phyloP scores from a whole-genome alignment of 2,113 vertebrate species.

The Phyllopteryx taeniolatus region DNA sequence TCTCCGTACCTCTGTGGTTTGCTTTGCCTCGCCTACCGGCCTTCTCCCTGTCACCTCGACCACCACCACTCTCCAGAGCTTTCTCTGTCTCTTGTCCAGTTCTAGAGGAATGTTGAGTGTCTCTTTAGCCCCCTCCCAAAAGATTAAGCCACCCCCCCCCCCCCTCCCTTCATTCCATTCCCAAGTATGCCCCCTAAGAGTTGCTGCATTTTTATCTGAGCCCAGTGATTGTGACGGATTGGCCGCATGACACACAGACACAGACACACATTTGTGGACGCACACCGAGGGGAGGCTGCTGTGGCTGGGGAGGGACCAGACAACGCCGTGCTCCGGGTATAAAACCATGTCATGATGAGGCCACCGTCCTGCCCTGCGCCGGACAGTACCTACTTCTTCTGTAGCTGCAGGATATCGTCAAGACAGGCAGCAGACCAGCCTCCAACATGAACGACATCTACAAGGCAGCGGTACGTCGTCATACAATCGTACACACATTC shows the following conservation, averaged over 20 bases:
- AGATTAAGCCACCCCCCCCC: slow-evolving; percentile 56
- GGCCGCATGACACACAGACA: slow-evolving; percentile 63
- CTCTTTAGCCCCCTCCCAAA: slow-evolving; percentile 51
- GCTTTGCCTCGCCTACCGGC: slow-evolving; percentile 6
- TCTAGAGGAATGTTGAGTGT: slow-evolving; percentile 70
- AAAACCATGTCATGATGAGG: slow-evolving; percentile 60
- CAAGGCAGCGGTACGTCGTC: slow-evolving; percentile 71
- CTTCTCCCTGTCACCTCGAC: slow-evolving; percentile 10
- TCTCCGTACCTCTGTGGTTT: slow-evolving; percentile 18
- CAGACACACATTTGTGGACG: slow-evolving; percentile 45
- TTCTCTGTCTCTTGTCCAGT: slow-evolving; percentile 5
- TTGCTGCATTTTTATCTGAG: slow-evolving; percentile 72
- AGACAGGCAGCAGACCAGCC: slow-evolving; percentile 56
- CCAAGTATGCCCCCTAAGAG: slow-evolving; percentile 67
- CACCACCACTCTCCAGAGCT: neutral
- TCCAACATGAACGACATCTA: slow-evolving; percentile 75
- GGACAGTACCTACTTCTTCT: slow-evolving; percentile 50
- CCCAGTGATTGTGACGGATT: slow-evolving; percentile 71
- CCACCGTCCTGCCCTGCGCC: slow-evolving; percentile 63
- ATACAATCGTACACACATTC: slow-evolving; percentile 12
- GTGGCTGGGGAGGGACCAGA: slow-evolving; percentile 54
- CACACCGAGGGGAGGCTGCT: slow-evolving; percentile 45
- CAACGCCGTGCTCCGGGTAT: slow-evolving; percentile 50
- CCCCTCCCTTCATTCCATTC: slow-evolving; percentile 59
- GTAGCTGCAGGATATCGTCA: slow-evolving; percentile 51